Base-by-base conservation (phyloP, 2,888 invertebrate species). In the Lacanobia oleracea region DNA sequence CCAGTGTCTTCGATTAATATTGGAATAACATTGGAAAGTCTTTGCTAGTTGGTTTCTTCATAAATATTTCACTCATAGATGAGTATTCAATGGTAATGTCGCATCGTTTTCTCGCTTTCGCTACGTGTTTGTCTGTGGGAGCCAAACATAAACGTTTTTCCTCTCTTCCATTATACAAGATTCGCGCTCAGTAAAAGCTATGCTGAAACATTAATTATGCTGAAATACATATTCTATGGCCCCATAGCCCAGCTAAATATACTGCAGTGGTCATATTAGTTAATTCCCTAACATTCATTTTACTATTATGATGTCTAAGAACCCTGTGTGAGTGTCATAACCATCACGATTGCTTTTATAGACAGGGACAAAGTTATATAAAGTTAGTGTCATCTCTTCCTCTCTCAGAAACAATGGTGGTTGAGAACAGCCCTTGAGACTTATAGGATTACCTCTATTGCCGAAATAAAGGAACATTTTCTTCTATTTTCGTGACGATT, bases 401-500 rank as follows among this genome's bases (percentile, higher is more conserved):
- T 63, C 60, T 21, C 60, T 7, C 16, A 6, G 51, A 21, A 72
- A 83, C 72, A 84, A 83, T 82, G 67, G 70, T 67, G 10, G 33
- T 72, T 33, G 54, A 64, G 69, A 18, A 65, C 10, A 37, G 67
- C 76, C 82, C 74, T 61, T 48, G 83, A 84, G 82, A 82, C 63
- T 72, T 82, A 84, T 72, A 81, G 71, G 75, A 84, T 83, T 81
- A 83, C 82, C 61, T 81, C 63, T 81, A 84, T 74, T 67, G 72
- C 43, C 65, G 54, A 84, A 81, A 82, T 81, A 75, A 79, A 68
- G 48, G 72, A 74, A 84, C 45, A 72, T 68, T 69, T 75, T 71
- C 67, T 81, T 72, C 65, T 72, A 59, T 75, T 80, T 84, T 67
- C 72, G 82, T 84, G 83, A 77, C 79, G 72, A 82, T 83, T 79